phyloP scores from a whole-genome alignment of 1,140 invertebrate species.

The Holotrichia oblita region DNA sequence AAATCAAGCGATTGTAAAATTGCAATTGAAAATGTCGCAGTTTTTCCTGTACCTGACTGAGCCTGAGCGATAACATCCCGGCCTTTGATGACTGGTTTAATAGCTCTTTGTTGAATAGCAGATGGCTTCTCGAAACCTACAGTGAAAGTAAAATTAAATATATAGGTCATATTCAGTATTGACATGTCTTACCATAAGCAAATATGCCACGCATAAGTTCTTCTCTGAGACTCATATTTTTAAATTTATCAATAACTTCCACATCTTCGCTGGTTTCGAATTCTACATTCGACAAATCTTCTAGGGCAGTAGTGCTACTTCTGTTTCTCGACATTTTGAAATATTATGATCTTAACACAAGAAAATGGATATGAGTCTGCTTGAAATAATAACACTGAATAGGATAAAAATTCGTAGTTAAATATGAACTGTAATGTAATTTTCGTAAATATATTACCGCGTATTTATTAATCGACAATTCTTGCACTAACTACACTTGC shows the following conservation, averaged over 20 bases:
- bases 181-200: constrained; percentile 84
- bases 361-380: no score
- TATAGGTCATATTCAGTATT: constrained; percentile 37
- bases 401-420: no score
- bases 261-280: constrained; percentile 99
- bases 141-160: constrained; percentile 50
- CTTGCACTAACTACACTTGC: no score
- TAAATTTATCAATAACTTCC: constrained; percentile 97
- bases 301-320: constrained; percentile 64
- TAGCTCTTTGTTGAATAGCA: constrained; percentile 98
- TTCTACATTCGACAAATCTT: constrained; percentile 95
- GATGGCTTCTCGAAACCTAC: constrained; percentile 99
- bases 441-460: no score
- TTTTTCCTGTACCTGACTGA: constrained; percentile 99
- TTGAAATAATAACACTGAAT: no score
- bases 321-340: constrained; percentile 42
- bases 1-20: constrained; percentile 95
- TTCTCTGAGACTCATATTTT: constrained; percentile 93
- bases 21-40: constrained; percentile 97
- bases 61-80: constrained; percentile 99
- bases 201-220: constrained; percentile 96
- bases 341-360: no score
- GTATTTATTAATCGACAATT: no score
- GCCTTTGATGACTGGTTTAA: constrained; percentile 96
- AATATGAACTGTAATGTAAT: no score